Evolutionary conservation across 2,888 invertebrate genomes (phyloP), one percentile per base, ranked within the genome.

Genomic region (Chesias legatella): DNA sequence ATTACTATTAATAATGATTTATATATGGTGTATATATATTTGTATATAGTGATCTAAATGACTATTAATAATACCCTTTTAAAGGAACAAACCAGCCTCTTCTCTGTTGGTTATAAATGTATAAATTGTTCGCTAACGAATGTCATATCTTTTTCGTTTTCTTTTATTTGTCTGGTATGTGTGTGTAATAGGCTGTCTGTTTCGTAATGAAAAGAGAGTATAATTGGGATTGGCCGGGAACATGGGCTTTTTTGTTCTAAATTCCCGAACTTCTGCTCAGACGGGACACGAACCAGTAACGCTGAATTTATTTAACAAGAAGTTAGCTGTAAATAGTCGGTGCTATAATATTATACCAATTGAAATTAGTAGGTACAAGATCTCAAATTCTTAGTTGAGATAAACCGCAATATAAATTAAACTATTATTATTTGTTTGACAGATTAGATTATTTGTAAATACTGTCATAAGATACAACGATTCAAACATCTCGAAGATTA

Each of bases 31-130:
- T n/a, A n/a, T n/a, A n/a, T n/a, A n/a, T n/a, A n/a, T n/a, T n/a
- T n/a, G n/a, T n/a, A n/a, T n/a, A n/a, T n/a, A n/a, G 45, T 57
- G 56, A 58, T 61, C 54, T 36, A 57, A 74, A 72, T 68, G 59
- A 58, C 63, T 61, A 71, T 70, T 71, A 69, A 74, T 70, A 65
- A 68, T 66, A 73, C 53, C 52, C 56, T 61, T 63, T 65, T 63
- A 56, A 53, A 60, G 51, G 42, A 54, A 60, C 58, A 54, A 58
- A 31, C 53, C 61, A 39, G 56, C 65, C 68, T 49, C 63, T 73
- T 67, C 45, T 60, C 60, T 73, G 73, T 71, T 62, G 53, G 51
- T 26, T 13, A 24, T 59, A 47, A 38, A 39, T 47, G 42, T 47
- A 30, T 45, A 43, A 43, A 56, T 50, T 55, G 49, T 52, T 40